Evolutionary conservation across 30 jellyfish, hydroid and myxozoan species (phyloP).

Genomic region (Aurelia aurita complex sp. Pacific): DNA sequence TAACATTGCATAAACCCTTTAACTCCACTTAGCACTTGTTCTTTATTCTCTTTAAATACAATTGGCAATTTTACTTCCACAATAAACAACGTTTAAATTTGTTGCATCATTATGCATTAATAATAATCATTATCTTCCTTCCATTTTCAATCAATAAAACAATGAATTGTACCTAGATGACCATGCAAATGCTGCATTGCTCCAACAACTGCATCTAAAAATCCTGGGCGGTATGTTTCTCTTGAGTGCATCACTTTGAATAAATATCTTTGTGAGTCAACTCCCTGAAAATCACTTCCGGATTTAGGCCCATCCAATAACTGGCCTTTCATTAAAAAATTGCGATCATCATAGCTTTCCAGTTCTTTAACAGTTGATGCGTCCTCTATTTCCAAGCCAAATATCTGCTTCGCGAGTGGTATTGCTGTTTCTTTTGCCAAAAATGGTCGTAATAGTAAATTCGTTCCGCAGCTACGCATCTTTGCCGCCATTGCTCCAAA

Average conservation of each 20-base stretch:
- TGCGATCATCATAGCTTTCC: conserved; percentile 48
- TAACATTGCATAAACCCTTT: too few relatives aligned
- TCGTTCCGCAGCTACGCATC: too few relatives aligned
- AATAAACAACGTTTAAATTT: too few relatives aligned
- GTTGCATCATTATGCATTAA: too few relatives aligned
- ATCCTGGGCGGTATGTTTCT: conserved; percentile 11
- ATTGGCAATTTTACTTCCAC: too few relatives aligned
- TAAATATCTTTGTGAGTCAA: neutral
- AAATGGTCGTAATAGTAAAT: conserved; percentile 26
- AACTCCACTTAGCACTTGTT: too few relatives aligned
- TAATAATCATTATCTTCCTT: too few relatives aligned
- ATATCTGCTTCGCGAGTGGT: neutral
- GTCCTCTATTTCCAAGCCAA: conserved; percentile 10
- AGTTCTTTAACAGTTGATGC: conserved; percentile 27
- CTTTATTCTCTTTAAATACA: too few relatives aligned
- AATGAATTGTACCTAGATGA: neutral
- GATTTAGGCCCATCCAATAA: neutral
- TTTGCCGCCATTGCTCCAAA: neutral
- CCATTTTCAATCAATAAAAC: too few relatives aligned
- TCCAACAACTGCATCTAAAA: conserved; percentile 17
- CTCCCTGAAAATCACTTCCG: neutral
- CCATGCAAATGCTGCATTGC: neutral
- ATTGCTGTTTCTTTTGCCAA: neutral
- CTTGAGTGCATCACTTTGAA: conserved; percentile 20
- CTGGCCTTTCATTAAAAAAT: conserved; percentile 13